Evolutionary conservation across 2,113 vertebrate species (phyloP), one percentile per base, ranked within the genome.

Genomic region (Toxotes chatareus): DNA sequence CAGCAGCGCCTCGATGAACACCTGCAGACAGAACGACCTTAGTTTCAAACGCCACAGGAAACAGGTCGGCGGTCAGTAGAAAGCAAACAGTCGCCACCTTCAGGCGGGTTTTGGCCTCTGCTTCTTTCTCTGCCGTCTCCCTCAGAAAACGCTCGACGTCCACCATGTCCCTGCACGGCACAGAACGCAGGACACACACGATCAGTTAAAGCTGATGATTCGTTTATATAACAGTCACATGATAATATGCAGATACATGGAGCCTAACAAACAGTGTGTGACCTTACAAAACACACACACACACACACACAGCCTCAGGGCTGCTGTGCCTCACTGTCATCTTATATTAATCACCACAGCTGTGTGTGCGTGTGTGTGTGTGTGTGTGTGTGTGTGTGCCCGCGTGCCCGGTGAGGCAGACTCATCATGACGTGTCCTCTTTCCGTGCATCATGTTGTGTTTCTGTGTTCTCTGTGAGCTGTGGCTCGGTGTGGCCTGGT

Each of bases 1-100:
- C 91, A 99, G 89, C 84, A 99, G 92, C 82, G 97, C 95, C 95
- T 99, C 98, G 0, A 99, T 99, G 89, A 99, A 99, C 44, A 94
- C 94, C 93, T 93, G 78, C 0, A 21, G 7, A 4, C 12, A 38
- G 53, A n/a, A 19, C 0, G 0, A 59, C 8, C 27, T 27, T 27
- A 27, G 27, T 27, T 27, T 27, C 27, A 27, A 27, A 27, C 27
- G 1, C 1, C 27, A 27, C 27, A 27, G 27, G 27, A 27, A 27
- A 27, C 27, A 27, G 27, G 27, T 27, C 27, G 27, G 27, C 27
- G 27, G 27, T 27, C 27, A 27, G 27, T 27, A 27, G 27, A 44
- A 44, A 44, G 2, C 42, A 44, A 44, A 12, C 12, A 44, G 10
- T 44, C 12, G 1, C 66, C 68, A 93, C 91, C 90, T 99, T 97